These are phyloP conservation scores for Suncus etruscus DNA, from an alignment of 2,113 vertebrate genomes.

Conservation along the genomic window DNA sequence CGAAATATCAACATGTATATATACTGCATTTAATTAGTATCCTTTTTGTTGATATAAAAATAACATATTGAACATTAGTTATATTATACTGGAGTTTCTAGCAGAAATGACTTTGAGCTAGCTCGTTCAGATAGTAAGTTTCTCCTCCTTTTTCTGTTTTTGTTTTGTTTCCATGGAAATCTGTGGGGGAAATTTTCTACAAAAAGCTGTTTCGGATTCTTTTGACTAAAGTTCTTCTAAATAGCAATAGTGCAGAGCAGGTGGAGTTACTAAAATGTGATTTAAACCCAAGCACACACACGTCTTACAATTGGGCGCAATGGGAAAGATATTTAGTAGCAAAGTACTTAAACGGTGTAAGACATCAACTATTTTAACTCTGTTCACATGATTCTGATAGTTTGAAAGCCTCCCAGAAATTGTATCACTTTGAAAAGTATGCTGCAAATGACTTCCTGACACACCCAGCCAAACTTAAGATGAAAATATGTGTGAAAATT, in stretches of 20 bases:
- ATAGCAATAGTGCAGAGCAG: background rate
- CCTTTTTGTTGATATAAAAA: constrained; percentile 13
- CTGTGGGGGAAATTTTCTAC: constrained; percentile 59
- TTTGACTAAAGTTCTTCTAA: constrained; percentile 40
- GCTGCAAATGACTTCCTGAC: constrained; percentile 51
- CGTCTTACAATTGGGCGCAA: background rate
- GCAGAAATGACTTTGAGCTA: constrained; percentile 1
- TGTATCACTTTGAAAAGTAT: constrained; percentile 48
- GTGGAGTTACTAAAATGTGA: constrained; percentile 35
- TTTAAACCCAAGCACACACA: background rate
- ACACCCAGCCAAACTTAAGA: background rate
- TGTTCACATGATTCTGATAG: background rate
- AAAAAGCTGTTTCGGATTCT: constrained; percentile 44
- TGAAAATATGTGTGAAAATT: constrained; percentile 43
- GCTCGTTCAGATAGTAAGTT: background rate
- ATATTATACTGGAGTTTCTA: background rate
- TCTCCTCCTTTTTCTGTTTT: constrained; percentile 41
- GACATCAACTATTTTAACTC: constrained; percentile 1
- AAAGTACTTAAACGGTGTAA: background rate
- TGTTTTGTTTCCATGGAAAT: constrained; percentile 74
- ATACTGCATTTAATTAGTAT: too few relatives aligned
- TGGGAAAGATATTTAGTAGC: background rate
- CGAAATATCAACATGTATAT: too few relatives aligned
- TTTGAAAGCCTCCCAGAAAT: constrained; percentile 30
- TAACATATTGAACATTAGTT: constrained; percentile 24